Conservation (phyloP, 2,113 vertebrate species). For the Amphiprion ocellaris region DNA sequence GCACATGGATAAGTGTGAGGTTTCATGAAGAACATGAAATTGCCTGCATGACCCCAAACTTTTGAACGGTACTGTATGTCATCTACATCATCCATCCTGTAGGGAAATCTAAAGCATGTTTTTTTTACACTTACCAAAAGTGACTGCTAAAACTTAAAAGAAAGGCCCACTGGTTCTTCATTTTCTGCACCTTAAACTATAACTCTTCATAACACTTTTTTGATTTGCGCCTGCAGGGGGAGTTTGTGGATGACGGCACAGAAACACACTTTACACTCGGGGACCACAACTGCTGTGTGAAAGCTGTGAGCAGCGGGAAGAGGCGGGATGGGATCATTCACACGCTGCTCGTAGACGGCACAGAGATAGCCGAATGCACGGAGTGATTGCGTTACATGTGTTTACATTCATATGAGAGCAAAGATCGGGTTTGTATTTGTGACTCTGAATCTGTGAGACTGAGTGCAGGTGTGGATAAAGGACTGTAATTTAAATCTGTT, state of each 20-base stretch:
- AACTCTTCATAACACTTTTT: background rate
- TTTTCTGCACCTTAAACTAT: background rate
- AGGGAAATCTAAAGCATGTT: no score
- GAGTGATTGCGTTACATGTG: constrained; percentile 79
- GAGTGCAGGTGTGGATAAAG: background rate
- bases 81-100: no score
- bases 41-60: no score
- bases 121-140: no score
- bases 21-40: no score
- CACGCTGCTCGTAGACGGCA: constrained; percentile 92
- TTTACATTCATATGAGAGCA: background rate
- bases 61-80: no score
- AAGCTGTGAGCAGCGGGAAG: constrained; percentile 98
- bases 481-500: constrained; percentile 3
- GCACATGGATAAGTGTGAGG: no score
- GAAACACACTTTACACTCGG: constrained; percentile 96
- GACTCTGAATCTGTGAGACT: constrained; percentile 1
- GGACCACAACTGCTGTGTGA: constrained; percentile 94
- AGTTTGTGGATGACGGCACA: constrained; percentile 98
- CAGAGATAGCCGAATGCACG: constrained; percentile 89
- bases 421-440: background rate
- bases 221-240: constrained; percentile 85
- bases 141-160: no score
- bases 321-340: constrained; percentile 96
- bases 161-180: background rate